Conservation (phyloP, 2,888 invertebrate genomes). For the Drosophila atripex region DNA sequence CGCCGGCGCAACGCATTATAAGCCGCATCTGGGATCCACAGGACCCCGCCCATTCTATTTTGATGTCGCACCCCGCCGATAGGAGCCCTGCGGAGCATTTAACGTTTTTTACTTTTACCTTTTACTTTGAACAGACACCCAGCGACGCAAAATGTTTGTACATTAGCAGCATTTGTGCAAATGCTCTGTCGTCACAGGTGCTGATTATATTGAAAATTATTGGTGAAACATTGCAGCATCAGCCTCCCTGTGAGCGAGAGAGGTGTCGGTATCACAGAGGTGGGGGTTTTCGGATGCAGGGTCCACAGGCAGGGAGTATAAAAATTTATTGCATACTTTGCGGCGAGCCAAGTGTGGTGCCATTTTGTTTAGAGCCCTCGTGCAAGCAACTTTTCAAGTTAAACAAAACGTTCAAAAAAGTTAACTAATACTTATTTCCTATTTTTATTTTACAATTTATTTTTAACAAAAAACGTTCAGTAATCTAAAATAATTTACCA, state of each 20-base stretch:
- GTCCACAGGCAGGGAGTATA: slow-evolving; percentile 58
- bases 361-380: slow-evolving; percentile 12
- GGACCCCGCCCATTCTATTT: not conserved
- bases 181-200: slow-evolving; percentile 68
- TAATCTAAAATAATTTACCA: too few relatives aligned
- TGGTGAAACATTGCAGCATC: slow-evolving; percentile 68
- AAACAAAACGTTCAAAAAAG: not conserved
- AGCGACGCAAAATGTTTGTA: slow-evolving; percentile 66
- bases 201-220: slow-evolving; percentile 78
- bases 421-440: too few relatives aligned
- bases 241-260: slow-evolving; percentile 9
- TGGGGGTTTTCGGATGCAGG: slow-evolving; percentile 37
- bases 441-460: not conserved
- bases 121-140: slow-evolving; percentile 34
- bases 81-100: slow-evolving; percentile 46
- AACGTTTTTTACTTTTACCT: slow-evolving; percentile 56
- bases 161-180: slow-evolving; percentile 75
- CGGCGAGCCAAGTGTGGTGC: slow-evolving; percentile 60
- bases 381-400: not conserved
- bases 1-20: slow-evolving; percentile 59
- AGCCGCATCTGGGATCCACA: slow-evolving; percentile 34
- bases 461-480: too few relatives aligned
- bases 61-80: slow-evolving; percentile 11
- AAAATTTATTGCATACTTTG: slow-evolving; percentile 76
- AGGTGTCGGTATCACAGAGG: not conserved